Percentiles rank a stretch among this genome's conserved stretches.
phyloP scores from a whole-genome alignment of 37 sponge, comb jelly and placozoan species.

The Spongilla lacustris region DNA sequence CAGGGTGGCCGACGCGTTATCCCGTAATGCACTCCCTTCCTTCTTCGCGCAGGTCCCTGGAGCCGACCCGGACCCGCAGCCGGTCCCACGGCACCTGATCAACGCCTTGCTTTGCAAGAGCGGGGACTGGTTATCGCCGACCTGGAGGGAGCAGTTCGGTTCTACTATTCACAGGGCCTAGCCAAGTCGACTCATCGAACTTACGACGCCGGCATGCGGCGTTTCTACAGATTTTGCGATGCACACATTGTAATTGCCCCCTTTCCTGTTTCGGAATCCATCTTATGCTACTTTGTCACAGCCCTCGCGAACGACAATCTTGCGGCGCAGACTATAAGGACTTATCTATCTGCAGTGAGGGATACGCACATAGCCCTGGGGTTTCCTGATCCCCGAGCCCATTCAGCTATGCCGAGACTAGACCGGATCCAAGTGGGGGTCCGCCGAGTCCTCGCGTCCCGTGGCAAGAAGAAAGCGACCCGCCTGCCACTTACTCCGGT shows the following conservation, averaged over 20 bases:
- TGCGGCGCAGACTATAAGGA: slow-evolving; percentile 2
- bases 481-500: slow-evolving; percentile 31
- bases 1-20: slow-evolving; percentile 29
- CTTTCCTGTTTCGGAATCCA: slow-evolving; percentile 28
- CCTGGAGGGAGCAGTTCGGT: slow-evolving; percentile 32
- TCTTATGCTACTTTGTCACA: slow-evolving; percentile 15
- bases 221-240: background rate
- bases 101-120: background rate
- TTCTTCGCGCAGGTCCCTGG: background rate
- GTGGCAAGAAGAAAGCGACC: background rate
- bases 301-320: background rate
- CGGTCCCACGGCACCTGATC: background rate
- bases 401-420: slow-evolving; percentile 21
- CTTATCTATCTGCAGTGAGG: slow-evolving; percentile 49
- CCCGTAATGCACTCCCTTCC: slow-evolving; percentile 12
- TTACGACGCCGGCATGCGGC: background rate
- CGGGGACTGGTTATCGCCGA: slow-evolving; percentile 34
- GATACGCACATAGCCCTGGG: slow-evolving; percentile 33
- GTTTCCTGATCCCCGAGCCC: background rate
- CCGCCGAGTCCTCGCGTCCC: background rate
- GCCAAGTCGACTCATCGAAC: slow-evolving; percentile 29
- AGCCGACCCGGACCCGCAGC: background rate
- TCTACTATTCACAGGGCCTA: slow-evolving; percentile 17
- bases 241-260: background rate
- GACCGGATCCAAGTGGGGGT: slow-evolving; percentile 18